phyloP scores from a whole-genome alignment of 2,113 vertebrate genomes.

The Centropus unirufus region DNA sequence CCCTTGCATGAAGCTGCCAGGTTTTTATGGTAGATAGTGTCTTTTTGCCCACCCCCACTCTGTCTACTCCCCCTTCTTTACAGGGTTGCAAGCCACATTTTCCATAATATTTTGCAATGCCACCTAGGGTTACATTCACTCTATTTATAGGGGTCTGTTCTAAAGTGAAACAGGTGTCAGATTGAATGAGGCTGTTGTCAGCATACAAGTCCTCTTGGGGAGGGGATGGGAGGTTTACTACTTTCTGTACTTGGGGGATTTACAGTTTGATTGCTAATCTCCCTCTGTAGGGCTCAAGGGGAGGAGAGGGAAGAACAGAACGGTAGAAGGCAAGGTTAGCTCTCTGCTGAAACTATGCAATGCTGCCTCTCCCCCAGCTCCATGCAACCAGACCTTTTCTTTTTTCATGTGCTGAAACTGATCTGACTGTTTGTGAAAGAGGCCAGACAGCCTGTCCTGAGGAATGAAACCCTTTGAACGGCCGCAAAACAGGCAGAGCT shows the following conservation, averaged over 20 bases:
- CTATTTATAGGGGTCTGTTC: constrained; percentile 36
- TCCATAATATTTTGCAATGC: constrained; percentile 34
- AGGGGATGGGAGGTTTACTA: neutral
- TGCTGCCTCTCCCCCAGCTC: neutral
- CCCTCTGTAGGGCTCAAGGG: neutral
- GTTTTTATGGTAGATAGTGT: constrained; percentile 63
- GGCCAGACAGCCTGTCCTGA: neutral
- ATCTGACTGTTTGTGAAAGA: neutral
- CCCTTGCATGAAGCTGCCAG: constrained; percentile 61
- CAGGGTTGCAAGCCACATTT: constrained; percentile 49
- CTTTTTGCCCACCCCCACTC: constrained; percentile 9
- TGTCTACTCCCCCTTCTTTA: neutral
- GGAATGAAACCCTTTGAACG: neutral
- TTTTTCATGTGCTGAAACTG: neutral
- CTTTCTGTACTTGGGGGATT: neutral
- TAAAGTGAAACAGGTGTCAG: constrained; percentile 58
- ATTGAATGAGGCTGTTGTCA: constrained; percentile 26
- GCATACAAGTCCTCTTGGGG: constrained; percentile 2
- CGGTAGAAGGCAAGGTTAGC: neutral
- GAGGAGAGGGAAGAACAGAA: neutral
- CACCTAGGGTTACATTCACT: constrained; percentile 20
- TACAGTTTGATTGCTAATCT: neutral
- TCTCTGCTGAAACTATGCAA: neutral
- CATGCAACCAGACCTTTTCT: neutral
- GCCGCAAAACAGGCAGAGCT: neutral